Evolutionary conservation across 2,797 vertebrate genomes (phyloP).

Genomic region (Peromyscus attwateri): DNA sequence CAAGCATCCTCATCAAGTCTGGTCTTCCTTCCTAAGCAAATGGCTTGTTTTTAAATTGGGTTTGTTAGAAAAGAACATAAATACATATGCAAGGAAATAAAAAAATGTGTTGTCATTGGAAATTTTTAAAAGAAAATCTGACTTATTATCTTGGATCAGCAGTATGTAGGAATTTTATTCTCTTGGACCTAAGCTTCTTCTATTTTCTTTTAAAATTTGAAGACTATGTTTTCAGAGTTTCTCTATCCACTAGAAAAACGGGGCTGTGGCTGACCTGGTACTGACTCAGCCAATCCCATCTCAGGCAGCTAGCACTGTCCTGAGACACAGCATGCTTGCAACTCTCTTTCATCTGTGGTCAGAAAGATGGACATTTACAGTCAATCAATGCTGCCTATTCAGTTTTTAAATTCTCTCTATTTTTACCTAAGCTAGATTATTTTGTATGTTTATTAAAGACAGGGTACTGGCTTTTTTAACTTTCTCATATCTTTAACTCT

Average conservation of each 20-base stretch:
- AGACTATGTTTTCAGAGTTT: conserved; percentile 49
- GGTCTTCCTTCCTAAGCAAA: conserved; percentile 39
- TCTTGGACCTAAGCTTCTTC: conserved; percentile 15
- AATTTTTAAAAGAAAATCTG: conserved; percentile 56
- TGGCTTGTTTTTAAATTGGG: conserved; percentile 50
- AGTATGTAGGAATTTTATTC: conserved; percentile 16
- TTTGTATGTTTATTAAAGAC: background rate
- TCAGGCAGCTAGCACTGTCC: background rate
- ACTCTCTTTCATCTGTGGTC: background rate
- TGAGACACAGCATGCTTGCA: background rate
- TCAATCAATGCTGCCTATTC: background rate
- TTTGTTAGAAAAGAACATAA: conserved; percentile 41
- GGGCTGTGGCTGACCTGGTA: background rate
- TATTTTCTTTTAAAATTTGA: conserved; percentile 53
- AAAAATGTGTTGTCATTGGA: background rate
- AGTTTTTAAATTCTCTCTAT: background rate
- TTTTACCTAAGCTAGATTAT: background rate
- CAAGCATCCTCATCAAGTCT: background rate
- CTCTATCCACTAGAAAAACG: background rate
- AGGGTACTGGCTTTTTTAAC: background rate
- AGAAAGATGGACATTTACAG: background rate
- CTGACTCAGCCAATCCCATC: conserved; percentile 13
- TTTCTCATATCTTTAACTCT: background rate
- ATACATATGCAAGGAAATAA: conserved; percentile 12
- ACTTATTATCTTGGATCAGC: conserved; percentile 36